These are phyloP conservation scores for Homarus americanus DNA, from an alignment of 1,140 invertebrate species.

Conservation along the genomic window DNA sequence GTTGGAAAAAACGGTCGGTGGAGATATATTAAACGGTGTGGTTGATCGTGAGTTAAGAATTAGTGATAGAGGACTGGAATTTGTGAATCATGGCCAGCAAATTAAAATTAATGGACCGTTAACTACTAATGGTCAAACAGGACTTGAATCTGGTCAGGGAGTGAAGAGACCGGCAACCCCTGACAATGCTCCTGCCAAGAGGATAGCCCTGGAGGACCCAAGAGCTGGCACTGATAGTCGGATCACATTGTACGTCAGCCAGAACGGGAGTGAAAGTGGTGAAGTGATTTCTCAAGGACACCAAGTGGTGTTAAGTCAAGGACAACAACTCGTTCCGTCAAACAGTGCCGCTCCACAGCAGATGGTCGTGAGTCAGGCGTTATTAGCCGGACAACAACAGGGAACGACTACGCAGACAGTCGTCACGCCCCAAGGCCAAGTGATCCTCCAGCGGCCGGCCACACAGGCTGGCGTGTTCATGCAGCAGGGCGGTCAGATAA, in stretches of 20 bases:
- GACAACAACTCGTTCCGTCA: constrained; percentile 41
- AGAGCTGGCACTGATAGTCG: constrained; percentile 66
- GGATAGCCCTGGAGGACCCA: constrained; percentile 69
- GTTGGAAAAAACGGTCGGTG: constrained; percentile 82
- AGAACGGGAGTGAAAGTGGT: constrained; percentile 71
- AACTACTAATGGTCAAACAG: constrained; percentile 76
- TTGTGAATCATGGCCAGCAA: constrained; percentile 78
- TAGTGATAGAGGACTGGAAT: constrained; percentile 82
- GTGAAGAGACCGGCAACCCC: constrained; percentile 75
- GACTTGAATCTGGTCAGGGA: constrained; percentile 73
- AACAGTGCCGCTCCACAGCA: constrained; percentile 26
- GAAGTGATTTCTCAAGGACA: constrained; percentile 71
- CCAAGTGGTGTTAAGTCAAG: constrained; percentile 69
- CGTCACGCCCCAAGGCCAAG: constrained; percentile 65
- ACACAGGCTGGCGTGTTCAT: constrained; percentile 58
- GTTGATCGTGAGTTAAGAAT: constrained; percentile 82
- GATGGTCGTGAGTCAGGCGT: constrained; percentile 58
- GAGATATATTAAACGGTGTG: constrained; percentile 76
- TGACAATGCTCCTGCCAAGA: constrained; percentile 72
- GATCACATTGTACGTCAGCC: constrained; percentile 74
- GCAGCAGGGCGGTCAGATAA: constrained; percentile 69
- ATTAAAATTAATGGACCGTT: constrained; percentile 76
- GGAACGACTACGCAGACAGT: constrained; percentile 57
- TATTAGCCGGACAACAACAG: constrained; percentile 52
- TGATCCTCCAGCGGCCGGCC: constrained; percentile 61